Percentiles rank a stretch among this genome's conserved stretches.
Evolutionary conservation across 2,113 vertebrate genomes (phyloP).

Genomic region (Stictonetta naevosa): DNA sequence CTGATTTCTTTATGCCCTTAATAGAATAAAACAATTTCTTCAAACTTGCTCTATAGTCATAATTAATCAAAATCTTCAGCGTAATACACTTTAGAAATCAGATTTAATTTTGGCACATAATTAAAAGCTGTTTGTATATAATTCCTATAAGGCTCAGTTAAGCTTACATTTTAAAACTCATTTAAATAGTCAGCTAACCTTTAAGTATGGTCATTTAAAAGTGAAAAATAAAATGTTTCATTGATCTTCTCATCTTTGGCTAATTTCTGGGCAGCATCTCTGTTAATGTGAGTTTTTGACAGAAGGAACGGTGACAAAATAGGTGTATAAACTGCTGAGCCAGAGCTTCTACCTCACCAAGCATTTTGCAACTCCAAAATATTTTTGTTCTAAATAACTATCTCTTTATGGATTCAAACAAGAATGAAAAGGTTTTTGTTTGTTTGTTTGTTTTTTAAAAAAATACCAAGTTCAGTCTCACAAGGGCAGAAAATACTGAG

Average conservation of each 20-base stretch:
- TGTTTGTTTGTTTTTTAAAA: neutral
- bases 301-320: neutral
- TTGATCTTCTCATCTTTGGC: neutral
- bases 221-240: neutral
- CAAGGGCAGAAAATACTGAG: neutral
- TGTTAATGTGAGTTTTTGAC: neutral
- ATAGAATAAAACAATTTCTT: neutral
- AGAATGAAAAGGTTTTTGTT: neutral
- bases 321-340: neutral
- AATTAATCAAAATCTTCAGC: neutral
- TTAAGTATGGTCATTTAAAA: neutral
- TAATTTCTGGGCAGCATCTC: neutral
- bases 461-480: neutral
- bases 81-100: neutral
- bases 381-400: neutral
- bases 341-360: neutral
- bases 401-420: neutral
- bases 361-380: neutral
- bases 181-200: neutral
- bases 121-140: neutral
- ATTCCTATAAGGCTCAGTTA: neutral
- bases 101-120: neutral
- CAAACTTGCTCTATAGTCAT: neutral
- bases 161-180: neutral
- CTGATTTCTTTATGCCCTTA: neutral